phyloP scores from a whole-genome alignment of 2,888 invertebrate genomes.

The Drosophila basisetae region DNA sequence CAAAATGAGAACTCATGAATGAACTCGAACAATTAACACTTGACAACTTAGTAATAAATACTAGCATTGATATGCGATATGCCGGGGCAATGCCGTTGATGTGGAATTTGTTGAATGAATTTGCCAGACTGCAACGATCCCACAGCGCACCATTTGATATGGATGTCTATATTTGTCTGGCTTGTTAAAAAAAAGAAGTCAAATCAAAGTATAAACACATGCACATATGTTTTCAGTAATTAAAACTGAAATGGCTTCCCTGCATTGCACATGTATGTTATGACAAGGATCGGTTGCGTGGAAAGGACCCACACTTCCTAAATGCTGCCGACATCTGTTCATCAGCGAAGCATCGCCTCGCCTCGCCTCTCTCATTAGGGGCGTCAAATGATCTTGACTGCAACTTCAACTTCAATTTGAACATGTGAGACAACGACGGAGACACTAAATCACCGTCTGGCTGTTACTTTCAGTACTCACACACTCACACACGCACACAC shows the following conservation, averaged over 20 bases:
- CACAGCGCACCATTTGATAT: constrained; percentile 41
- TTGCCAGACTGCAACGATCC: constrained; percentile 58
- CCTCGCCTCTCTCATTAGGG: constrained; percentile 53
- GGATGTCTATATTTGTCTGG: constrained; percentile 46
- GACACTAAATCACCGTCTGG: constrained; percentile 61
- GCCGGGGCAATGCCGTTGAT: constrained; percentile 50
- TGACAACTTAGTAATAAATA: constrained; percentile 50
- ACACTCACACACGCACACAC: not conserved
- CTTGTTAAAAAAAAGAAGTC: constrained; percentile 18
- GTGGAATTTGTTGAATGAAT: constrained; percentile 54
- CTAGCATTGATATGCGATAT: constrained; percentile 55
- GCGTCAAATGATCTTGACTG: constrained; percentile 48
- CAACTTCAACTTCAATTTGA: constrained; percentile 42
- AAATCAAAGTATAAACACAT: constrained; percentile 64
- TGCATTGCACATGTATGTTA: constrained; percentile 17
- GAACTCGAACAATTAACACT: constrained; percentile 45
- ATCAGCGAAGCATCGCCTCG: constrained; percentile 12
- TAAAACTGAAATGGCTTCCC: constrained; percentile 42
- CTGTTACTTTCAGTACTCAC: constrained; percentile 27
- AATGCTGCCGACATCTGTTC: constrained; percentile 67
- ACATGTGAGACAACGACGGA: constrained; percentile 43
- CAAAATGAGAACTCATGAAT: constrained; percentile 47
- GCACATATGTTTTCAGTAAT: constrained; percentile 67
- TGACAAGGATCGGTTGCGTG: constrained; percentile 52
- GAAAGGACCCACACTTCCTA: constrained; percentile 50